phyloP scores from a whole-genome alignment of 2,888 invertebrate genomes.

The Andricus curvator region DNA sequence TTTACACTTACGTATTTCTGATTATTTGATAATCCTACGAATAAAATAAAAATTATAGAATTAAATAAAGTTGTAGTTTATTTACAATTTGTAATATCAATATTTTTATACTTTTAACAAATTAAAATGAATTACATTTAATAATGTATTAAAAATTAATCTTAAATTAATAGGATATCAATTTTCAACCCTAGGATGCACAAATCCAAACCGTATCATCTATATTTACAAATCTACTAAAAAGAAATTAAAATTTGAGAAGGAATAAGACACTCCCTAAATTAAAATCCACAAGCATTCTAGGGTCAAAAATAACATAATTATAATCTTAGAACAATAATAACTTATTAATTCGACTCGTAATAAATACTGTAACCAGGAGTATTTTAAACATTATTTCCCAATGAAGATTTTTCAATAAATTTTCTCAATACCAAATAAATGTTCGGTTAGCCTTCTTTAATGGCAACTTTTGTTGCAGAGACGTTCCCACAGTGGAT shows the following conservation, averaged over 20 bases:
- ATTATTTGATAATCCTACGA: background rate
- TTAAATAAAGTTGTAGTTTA: background rate
- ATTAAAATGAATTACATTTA: background rate
- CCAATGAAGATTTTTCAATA: background rate
- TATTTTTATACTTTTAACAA: background rate
- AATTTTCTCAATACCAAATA: background rate
- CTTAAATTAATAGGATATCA: background rate
- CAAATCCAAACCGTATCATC: background rate
- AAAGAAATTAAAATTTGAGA: background rate
- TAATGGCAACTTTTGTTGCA: background rate
- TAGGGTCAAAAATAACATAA: conserved; percentile 3
- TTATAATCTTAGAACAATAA: background rate
- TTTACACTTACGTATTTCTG: background rate
- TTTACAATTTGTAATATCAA: background rate
- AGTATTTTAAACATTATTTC: background rate
- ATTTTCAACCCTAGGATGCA: background rate
- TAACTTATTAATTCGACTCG: background rate
- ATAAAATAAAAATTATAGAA: background rate
- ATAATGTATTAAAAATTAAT: background rate
- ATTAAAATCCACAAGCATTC: background rate
- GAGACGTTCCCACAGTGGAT: too few species aligned
- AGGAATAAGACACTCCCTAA: background rate
- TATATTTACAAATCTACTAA: background rate
- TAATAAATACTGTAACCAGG: conserved; percentile 20
- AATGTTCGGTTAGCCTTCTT: background rate